Base-by-base conservation (phyloP, 2,113 vertebrate species). In the Atherinomorus stipes region DNA sequence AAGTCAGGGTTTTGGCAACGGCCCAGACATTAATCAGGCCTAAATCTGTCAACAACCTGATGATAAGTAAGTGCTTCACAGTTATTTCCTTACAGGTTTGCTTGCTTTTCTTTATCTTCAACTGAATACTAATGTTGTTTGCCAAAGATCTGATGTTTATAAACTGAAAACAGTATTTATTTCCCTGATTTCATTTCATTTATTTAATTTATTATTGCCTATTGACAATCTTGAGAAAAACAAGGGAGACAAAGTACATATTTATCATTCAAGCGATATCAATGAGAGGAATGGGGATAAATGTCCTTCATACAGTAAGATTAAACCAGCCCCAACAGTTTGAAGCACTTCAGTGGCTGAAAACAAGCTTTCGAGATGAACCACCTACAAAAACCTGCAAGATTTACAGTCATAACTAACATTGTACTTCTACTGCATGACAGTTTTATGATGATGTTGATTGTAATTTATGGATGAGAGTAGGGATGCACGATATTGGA, bases 211-310 rank as follows among this genome's bases (percentile, higher is more conserved):
- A n/a, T n/a, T 47, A 69, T 52, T 21, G 13, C 58, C 56, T 40
- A 58, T 42, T 68, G 75, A 65, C 69, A 59, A 69, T 80, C 70
- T 58, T 19, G 11, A 69, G 13, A 37, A 9, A 76, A 66, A 1
- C 23, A 21, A 67, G 31, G 31, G 45, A 50, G 16, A 44, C 19
- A 31, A 63, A 23, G 7, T 11, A 26, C 1, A 47, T 4, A 4
- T 21, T 22, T 52, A 7, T 34, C 40, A 38, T 64, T 59, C 4
- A 15, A 62, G 19, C 7, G 0, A 31, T 16, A 62, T n/a, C 11
- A 18, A 11, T 23, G 25, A 12, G 19, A 25, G 16, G 4, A 60
- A 3, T 45, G 28, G 38, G 56, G n/a, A 60, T 56, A 40, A 64
- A 57, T 69, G 40, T 25, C 15, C 26, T 13, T 50, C 40, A 15